phyloP scores from a whole-genome alignment of 2,797 vertebrate genomes.

The Eidolon dupreanum region DNA sequence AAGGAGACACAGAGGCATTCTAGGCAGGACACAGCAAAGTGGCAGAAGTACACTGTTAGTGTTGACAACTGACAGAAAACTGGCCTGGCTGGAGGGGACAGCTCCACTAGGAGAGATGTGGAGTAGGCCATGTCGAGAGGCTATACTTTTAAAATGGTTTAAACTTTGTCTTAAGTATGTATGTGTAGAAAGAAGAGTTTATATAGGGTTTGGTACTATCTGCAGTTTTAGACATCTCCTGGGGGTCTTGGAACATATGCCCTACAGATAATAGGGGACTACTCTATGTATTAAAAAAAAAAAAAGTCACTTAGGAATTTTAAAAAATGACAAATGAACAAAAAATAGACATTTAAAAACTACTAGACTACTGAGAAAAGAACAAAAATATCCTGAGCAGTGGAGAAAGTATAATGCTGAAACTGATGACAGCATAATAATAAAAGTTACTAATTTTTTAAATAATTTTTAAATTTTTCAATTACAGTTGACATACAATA shows the following conservation, averaged over 20 bases:
- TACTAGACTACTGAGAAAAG: background rate
- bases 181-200: background rate
- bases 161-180: background rate
- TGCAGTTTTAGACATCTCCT: background rate
- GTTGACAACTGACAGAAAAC: background rate
- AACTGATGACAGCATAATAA: background rate
- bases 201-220: background rate
- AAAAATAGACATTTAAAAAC: background rate
- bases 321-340: background rate
- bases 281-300: background rate
- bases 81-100: rapidly evolving
- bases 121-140: background rate
- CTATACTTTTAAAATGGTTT: background rate
- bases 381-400: background rate
- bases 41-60: background rate
- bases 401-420: background rate
- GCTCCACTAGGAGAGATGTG: background rate
- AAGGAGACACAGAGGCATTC: background rate
- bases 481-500: too few species aligned
- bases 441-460: background rate
- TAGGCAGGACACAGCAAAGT: background rate
- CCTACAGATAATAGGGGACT: background rate
- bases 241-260: background rate
- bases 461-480: too few species aligned
- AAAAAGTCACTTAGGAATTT: background rate